A percentile compares a stretch with the other conserved stretches of the same genome.
Conservation (phyloP, 2,797 vertebrate species). For the Peromyscus aztecus region DNA sequence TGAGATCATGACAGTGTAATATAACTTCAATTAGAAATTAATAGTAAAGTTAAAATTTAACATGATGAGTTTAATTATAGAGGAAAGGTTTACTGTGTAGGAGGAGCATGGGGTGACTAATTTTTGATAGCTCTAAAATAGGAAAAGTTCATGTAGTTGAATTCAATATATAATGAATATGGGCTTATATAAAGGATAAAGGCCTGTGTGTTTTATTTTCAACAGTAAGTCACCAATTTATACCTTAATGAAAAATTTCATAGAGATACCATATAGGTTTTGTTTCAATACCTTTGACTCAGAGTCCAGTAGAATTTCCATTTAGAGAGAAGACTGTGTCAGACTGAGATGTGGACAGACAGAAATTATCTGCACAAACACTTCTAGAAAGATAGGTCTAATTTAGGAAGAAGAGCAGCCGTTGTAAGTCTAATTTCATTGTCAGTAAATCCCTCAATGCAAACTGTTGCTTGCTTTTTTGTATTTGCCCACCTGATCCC, state of each 20-base stretch:
- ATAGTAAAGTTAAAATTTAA: slow-evolving; percentile 3
- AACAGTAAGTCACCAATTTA: background rate
- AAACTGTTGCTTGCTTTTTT: background rate
- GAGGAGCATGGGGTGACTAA: background rate
- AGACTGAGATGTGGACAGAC: background rate
- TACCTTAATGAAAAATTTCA: background rate
- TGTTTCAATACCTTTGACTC: background rate
- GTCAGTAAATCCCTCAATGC: background rate
- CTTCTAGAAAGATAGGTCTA: background rate
- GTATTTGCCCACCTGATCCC: background rate
- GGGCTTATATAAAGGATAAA: background rate
- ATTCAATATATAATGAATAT: background rate
- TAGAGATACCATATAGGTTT: background rate
- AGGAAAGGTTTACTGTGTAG: background rate
- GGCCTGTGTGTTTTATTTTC: no score
- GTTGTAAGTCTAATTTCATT: background rate
- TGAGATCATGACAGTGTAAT: background rate
- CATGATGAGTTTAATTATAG: background rate
- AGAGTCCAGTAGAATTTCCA: background rate
- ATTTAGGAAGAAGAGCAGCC: background rate
- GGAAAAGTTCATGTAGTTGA: background rate
- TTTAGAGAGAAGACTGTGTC: background rate
- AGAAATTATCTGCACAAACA: background rate
- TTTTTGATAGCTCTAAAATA: background rate
- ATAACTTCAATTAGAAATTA: slow-evolving; percentile 12